Evolutionary conservation across 1,140 invertebrate genomes (phyloP).

Genomic region (Drosophila kohkoa): DNA sequence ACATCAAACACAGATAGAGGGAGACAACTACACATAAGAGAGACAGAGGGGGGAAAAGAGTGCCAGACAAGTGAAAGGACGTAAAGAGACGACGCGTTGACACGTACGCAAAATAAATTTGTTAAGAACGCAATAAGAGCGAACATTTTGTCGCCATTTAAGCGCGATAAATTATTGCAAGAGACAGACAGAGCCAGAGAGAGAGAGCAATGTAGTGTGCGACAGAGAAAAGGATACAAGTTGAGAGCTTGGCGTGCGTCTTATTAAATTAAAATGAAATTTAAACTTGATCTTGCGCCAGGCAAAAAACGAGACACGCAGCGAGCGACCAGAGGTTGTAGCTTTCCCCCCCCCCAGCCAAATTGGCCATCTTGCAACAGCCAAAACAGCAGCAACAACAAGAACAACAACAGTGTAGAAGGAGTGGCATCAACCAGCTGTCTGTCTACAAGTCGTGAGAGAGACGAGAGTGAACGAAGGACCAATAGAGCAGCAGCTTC

Average conservation of each 20-base stretch:
- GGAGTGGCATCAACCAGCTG: slow-evolving; percentile 9
- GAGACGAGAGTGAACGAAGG: neutral
- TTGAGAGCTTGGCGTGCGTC: slow-evolving; percentile 33
- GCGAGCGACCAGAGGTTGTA: slow-evolving; percentile 27
- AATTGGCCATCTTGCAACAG: slow-evolving; percentile 63
- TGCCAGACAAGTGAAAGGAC: neutral
- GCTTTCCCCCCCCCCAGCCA: slow-evolving; percentile 38
- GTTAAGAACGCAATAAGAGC: slow-evolving; percentile 81
- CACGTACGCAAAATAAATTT: slow-evolving; percentile 82
- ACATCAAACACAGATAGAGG: slow-evolving; percentile 5
- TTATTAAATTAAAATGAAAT: slow-evolving; percentile 80
- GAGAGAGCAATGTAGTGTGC: neutral
- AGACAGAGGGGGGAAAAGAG: neutral
- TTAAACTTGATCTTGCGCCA: slow-evolving; percentile 73
- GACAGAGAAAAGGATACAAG: too few relatives aligned
- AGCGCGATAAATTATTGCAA: slow-evolving; percentile 80
- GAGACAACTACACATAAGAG: neutral
- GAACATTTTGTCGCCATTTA: slow-evolving; percentile 81
- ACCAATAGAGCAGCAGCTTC: too few relatives aligned
- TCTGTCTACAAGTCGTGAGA: neutral
- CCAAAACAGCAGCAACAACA: slow-evolving; percentile 12
- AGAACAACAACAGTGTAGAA: neutral
- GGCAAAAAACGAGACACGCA: slow-evolving; percentile 28
- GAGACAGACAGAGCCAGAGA: neutral
- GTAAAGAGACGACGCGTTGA: slow-evolving; percentile 65